Base-by-base conservation (phyloP, 2,888 invertebrate genomes). In the Papilio protenor region DNA sequence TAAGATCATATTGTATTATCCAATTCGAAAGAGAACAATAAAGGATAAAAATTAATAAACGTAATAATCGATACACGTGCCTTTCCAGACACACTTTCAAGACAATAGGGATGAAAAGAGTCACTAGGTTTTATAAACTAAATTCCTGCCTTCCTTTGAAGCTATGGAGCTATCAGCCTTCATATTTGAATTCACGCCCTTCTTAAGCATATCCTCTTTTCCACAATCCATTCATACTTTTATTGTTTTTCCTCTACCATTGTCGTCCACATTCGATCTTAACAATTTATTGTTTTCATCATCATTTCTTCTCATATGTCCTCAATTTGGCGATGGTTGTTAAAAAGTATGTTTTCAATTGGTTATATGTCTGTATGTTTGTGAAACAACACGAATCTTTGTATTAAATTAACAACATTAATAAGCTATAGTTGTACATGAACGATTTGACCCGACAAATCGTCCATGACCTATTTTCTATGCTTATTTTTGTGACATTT, bases 381-480 rank as follows among this genome's bases (percentile, higher is more conserved):
- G 5, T 52, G 18, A 52, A 52, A 6, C 16, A 40, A 40, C 40
- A 40, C 18, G 57, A 23, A 11, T 59, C 12, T 23, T 59, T 1
- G 6, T 59, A 59, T 59, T 23, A 4, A 23, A 59, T 3, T 1
- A 12, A 59, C 6, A 10, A 21, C 5, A n/a, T 57, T 59, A 21
- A 27, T 27, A 27, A 4, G 16, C 14, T 33, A 64, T 12, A 33
- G 40, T 18, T 40, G 16, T 8, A 40, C 45, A 0, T n/a, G 1
- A 45, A 66, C 1, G 40, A 45, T 69, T 69, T 21, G 40, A 64
- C 33, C 64, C 23, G 18, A 64, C 18, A 16, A 69, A 21, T 69
- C 3, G 40, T 66, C 66, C 45, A 21, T 69, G 66, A 69, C 66
- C 66, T 45, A 40, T 45, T 69, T 69, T 21, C 45, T n/a, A 45